phyloP scores from a whole-genome alignment of 2,797 vertebrate species.

The Pyrrhura leucotis region DNA sequence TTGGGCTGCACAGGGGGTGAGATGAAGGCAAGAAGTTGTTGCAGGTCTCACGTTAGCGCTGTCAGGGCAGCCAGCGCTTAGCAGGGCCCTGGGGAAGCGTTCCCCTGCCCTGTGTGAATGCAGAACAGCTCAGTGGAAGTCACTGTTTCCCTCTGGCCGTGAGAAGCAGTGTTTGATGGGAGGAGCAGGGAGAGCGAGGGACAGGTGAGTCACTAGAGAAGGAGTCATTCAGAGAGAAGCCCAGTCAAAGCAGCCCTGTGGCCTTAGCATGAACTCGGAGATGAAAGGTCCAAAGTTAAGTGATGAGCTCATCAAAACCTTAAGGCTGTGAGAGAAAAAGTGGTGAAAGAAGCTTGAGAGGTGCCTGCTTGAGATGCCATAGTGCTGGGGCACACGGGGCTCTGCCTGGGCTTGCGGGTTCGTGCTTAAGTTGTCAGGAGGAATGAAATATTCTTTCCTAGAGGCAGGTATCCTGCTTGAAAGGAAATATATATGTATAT shows the following conservation, averaged over 20 bases:
- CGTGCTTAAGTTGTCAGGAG: not conserved
- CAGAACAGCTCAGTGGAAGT: not conserved
- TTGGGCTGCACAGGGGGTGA: not conserved
- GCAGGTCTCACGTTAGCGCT: not conserved
- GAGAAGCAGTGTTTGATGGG: not conserved
- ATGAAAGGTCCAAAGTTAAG: conserved; percentile 63
- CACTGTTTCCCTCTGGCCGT: not conserved
- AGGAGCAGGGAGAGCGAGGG: conserved; percentile 53
- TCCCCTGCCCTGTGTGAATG: not conserved
- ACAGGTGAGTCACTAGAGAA: conserved; percentile 74
- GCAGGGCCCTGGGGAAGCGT: not conserved
- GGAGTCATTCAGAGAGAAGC: conserved; percentile 78
- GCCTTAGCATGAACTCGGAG: conserved; percentile 71
- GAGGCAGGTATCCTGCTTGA: not conserved
- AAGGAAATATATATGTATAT: not conserved
- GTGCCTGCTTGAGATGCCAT: conserved; percentile 46
- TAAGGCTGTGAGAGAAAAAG: conserved; percentile 47
- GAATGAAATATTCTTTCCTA: not conserved
- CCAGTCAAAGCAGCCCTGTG: conserved; percentile 75
- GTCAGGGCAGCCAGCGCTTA: not conserved
- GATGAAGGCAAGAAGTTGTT: not conserved
- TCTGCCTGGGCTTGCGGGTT: conserved; percentile 33
- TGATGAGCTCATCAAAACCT: conserved; percentile 62
- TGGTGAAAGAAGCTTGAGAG: not conserved
- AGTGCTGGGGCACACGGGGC: conserved; percentile 12